Evolutionary conservation across 1,140 invertebrate species (phyloP).

Genomic region (Reticulitermes speratus): DNA sequence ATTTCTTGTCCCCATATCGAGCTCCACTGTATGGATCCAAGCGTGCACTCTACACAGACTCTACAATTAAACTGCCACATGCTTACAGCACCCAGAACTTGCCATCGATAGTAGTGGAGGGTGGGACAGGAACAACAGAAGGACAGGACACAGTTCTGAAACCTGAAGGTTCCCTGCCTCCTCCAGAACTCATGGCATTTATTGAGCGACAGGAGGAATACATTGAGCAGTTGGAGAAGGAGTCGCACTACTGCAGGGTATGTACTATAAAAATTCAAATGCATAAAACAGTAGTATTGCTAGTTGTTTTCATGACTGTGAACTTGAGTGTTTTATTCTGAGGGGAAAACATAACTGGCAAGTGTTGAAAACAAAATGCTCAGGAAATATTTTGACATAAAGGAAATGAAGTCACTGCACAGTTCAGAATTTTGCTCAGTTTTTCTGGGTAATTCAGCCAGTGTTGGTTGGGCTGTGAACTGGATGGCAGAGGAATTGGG

Average conservation of each 20-base stretch:
- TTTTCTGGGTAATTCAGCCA: too few species aligned
- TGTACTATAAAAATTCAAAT: constrained; percentile 33
- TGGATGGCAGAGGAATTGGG: too few species aligned
- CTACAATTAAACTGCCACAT: constrained; percentile 35
- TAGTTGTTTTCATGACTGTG: not conserved
- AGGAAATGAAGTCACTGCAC: too few species aligned
- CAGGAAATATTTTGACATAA: not conserved
- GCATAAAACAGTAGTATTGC: too few species aligned
- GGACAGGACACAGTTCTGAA: not conserved
- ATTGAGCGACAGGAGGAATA: constrained; percentile 82
- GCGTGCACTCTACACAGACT: constrained; percentile 33
- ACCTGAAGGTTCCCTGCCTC: constrained; percentile 36
- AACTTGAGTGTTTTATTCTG: not conserved
- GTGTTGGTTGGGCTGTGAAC: too few species aligned
- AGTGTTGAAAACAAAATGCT: not conserved
- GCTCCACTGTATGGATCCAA: constrained; percentile 21
- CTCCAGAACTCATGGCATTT: constrained; percentile 64
- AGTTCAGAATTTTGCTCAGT: too few species aligned
- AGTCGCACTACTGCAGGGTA: constrained; percentile 74
- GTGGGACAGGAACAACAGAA: not conserved
- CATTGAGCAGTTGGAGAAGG: constrained; percentile 77
- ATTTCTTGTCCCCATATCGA: not conserved
- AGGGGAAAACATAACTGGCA: too few species aligned
- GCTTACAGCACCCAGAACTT: constrained; percentile 29
- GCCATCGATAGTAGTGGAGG: constrained; percentile 32